Conservation (phyloP, 2,888 invertebrate genomes). For the Agriopis leucophaearia region DNA sequence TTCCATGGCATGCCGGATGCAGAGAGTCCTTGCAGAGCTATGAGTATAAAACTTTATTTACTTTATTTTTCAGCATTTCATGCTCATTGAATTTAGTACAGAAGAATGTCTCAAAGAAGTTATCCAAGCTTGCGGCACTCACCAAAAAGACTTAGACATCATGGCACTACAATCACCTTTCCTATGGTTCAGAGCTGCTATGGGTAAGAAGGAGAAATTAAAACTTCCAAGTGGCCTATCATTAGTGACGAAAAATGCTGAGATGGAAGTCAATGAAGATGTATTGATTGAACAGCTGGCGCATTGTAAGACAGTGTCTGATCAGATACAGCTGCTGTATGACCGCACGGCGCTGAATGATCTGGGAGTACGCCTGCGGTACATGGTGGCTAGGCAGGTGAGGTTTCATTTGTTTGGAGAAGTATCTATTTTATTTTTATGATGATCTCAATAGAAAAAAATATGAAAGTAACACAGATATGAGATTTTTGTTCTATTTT, state of each 20-base stretch:
- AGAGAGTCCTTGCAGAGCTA: too few species aligned
- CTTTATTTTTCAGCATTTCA: slow-evolving; percentile 87
- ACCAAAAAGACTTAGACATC: slow-evolving; percentile 85
- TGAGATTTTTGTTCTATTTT: too few species aligned
- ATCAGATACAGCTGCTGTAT: slow-evolving; percentile 89
- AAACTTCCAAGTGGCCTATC: slow-evolving; percentile 36
- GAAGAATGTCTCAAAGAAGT: slow-evolving; percentile 84
- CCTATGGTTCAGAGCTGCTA: slow-evolving; percentile 89
- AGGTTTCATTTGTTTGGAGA: slow-evolving; percentile 19
- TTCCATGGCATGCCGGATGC: too few species aligned
- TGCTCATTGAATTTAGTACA: slow-evolving; percentile 90
- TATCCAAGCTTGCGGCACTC: slow-evolving; percentile 84
- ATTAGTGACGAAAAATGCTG: slow-evolving; percentile 78
- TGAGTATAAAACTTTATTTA: not conserved
- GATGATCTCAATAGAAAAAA: too few species aligned
- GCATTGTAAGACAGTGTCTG: slow-evolving; percentile 84
- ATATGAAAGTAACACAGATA: too few species aligned
- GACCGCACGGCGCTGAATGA: slow-evolving; percentile 89
- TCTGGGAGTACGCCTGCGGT: slow-evolving; percentile 90
- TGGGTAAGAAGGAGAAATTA: slow-evolving; percentile 60
- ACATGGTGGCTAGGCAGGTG: slow-evolving; percentile 90
- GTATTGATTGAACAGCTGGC: slow-evolving; percentile 77
- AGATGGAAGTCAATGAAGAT: slow-evolving; percentile 69
- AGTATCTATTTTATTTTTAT: too few species aligned
- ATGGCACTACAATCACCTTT: slow-evolving; percentile 90